Percentiles rank a stretch among this genome's conserved stretches.
These are phyloP conservation scores for Chrysogorgia sp. DNA, from an alignment of 92 coral and sea anemone genomes.

Conservation along the genomic window DNA sequence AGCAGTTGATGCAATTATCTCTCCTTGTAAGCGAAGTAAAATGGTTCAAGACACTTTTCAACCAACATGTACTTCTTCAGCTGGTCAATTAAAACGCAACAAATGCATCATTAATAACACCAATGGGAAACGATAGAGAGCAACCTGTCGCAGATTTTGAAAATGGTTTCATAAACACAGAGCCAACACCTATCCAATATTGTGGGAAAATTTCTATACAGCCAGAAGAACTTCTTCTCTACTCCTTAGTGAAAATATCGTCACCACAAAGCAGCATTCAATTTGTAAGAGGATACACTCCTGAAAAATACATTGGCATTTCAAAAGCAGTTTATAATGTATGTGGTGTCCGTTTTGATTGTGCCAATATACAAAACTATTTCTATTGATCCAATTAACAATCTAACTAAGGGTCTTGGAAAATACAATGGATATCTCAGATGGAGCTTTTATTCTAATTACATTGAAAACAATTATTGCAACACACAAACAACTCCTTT, in stretches of 20 bases:
- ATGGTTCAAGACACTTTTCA: too few relatives aligned
- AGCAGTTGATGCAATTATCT: too few relatives aligned
- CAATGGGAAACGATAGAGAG: slow-evolving; percentile 15
- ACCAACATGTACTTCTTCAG: too few relatives aligned
- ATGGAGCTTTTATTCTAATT: slow-evolving; percentile 22
- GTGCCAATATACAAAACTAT: slow-evolving; percentile 8
- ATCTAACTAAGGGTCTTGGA: slow-evolving; percentile 29
- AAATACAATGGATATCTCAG: slow-evolving; percentile 18
- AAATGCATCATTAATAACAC: too few relatives aligned
- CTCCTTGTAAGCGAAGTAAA: too few relatives aligned
- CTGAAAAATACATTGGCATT: slow-evolving; percentile 1
- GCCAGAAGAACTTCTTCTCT: slow-evolving; percentile 27
- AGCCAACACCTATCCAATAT: slow-evolving; percentile 2
- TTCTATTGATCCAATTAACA: slow-evolving; percentile 29
- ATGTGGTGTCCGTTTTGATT: slow-evolving; percentile 14
- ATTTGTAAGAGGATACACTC: slow-evolving; percentile 28
- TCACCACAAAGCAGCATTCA: slow-evolving; percentile 9
- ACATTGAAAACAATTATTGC: slow-evolving; percentile 21
- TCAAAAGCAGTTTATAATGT: slow-evolving; percentile 16
- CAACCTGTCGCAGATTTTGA: too few relatives aligned
- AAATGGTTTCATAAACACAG: slow-evolving; percentile 1
- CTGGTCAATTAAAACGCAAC: too few relatives aligned
- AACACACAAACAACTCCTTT: slow-evolving; percentile 4
- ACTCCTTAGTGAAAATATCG: slow-evolving; percentile 11
- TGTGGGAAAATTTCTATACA: slow-evolving; percentile 17